Evolutionary conservation across 2,888 invertebrate species (phyloP).

Genomic region (Parnassius glacialis): DNA sequence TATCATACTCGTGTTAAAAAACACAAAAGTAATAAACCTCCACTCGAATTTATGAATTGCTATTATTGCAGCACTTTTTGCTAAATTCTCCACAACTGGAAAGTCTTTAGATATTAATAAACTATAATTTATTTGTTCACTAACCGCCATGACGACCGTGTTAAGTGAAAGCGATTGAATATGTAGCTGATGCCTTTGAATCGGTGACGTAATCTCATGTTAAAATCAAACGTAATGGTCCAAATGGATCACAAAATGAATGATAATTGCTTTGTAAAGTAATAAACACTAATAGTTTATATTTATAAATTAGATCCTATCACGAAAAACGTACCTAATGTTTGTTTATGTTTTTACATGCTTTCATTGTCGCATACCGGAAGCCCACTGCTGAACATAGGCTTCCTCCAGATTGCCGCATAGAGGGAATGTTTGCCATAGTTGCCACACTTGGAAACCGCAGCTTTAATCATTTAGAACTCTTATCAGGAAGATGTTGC

Average conservation of each 20-base stretch:
- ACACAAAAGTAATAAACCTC: constrained; percentile 53
- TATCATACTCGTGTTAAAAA: constrained; percentile 51
- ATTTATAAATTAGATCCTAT: constrained; percentile 10
- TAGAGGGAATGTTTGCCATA: too few relatives aligned
- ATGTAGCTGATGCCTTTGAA: constrained; percentile 25
- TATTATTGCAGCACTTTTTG: constrained; percentile 50
- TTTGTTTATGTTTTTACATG: too few relatives aligned
- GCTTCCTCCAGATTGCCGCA: too few relatives aligned
- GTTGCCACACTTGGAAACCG: too few relatives aligned
- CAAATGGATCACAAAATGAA: constrained; percentile 32
- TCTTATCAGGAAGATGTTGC: too few relatives aligned
- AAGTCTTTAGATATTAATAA: constrained; percentile 15
- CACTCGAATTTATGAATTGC: constrained; percentile 57
- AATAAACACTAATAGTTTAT: constrained; percentile 22
- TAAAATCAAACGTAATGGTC: constrained; percentile 30
- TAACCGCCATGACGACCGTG: constrained; percentile 28
- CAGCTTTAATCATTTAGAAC: too few relatives aligned
- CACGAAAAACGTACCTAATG: background rate
- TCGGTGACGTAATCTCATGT: constrained; percentile 26
- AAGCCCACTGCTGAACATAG: too few relatives aligned
- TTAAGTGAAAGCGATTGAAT: constrained; percentile 26
- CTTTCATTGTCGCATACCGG: too few relatives aligned
- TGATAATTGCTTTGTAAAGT: constrained; percentile 26
- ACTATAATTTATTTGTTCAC: constrained; percentile 22
- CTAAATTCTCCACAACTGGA: constrained; percentile 38